Conservation (phyloP, 2,797 vertebrate species). For the Microhierax caerulescens region DNA sequence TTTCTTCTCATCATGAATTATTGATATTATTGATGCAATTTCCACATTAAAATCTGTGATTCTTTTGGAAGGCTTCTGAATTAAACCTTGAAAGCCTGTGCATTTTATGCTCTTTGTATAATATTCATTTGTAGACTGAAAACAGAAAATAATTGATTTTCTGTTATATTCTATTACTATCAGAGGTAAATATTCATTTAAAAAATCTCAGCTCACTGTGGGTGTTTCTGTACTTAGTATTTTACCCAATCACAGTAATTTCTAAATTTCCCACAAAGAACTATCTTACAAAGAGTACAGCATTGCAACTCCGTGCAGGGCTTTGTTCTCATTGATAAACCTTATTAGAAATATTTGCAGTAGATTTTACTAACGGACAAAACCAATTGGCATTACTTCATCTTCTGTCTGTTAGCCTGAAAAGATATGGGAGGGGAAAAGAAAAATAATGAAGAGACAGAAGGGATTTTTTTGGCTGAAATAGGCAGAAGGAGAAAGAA, state of each 20-base stretch:
- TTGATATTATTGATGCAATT: neutral
- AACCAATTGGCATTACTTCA: neutral
- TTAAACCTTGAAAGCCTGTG: conserved; percentile 19
- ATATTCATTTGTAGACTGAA: conserved; percentile 1
- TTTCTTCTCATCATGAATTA: neutral
- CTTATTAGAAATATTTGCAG: neutral
- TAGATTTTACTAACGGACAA: neutral
- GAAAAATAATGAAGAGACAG: neutral
- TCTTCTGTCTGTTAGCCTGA: neutral
- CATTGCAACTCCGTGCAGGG: neutral
- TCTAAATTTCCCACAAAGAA: neutral
- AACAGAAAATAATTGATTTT: conserved; percentile 59
- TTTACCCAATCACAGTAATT: neutral
- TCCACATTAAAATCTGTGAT: neutral
- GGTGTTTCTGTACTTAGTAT: neutral
- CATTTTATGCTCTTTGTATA: neutral
- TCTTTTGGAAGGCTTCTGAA: conserved; percentile 24
- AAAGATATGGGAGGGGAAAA: neutral
- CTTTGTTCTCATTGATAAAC: neutral
- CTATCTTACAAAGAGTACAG: neutral
- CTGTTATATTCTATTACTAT: conserved; percentile 21
- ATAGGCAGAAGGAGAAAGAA: neutral
- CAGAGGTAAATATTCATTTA: neutral
- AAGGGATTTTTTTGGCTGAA: neutral
- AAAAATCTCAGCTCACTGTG: neutral